These are phyloP conservation scores for Amphiduros pacificus DNA, from an alignment of 2,888 invertebrate genomes.

Conservation along the genomic window DNA sequence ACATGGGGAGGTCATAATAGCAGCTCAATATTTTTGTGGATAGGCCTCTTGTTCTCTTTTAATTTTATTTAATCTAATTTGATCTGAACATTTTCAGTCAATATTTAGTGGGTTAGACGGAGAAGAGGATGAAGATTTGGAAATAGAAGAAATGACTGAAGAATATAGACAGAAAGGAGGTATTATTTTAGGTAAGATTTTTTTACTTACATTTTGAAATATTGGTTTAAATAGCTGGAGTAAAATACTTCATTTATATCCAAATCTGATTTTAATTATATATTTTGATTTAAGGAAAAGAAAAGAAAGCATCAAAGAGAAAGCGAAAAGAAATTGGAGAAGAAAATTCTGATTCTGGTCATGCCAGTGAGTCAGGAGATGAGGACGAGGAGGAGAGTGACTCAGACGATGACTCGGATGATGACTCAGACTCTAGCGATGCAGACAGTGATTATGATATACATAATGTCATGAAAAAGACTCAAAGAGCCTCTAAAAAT, in stretches of 20 bases:
- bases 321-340: slow-evolving; percentile 29
- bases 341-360: slow-evolving; percentile 20
- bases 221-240: too few species aligned
- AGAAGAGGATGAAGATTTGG: slow-evolving; percentile 84
- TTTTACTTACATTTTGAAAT: too few species aligned
- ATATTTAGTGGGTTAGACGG: slow-evolving; percentile 77
- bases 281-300: neutral
- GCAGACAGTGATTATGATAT: neutral
- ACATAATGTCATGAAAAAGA: neutral
- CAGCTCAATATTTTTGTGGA: too few species aligned
- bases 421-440: slow-evolving; percentile 28
- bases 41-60: too few species aligned
- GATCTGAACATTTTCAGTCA: slow-evolving; percentile 64
- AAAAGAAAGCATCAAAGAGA: slow-evolving; percentile 12
- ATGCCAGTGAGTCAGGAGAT: slow-evolving; percentile 3
- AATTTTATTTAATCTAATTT: too few species aligned
- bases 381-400: slow-evolving; percentile 20
- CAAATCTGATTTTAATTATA: too few species aligned
- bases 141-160: slow-evolving; percentile 73
- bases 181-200: slow-evolving; percentile 27
- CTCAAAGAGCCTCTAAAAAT: neutral
- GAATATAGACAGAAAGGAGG: slow-evolving; percentile 42
- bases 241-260: too few species aligned
- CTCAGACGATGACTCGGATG: slow-evolving; percentile 18
- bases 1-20: too few species aligned